Evolutionary conservation across 2,113 vertebrate species (phyloP), one percentile per base, ranked within the genome.

Genomic region (Acinonyx jubatus): DNA sequence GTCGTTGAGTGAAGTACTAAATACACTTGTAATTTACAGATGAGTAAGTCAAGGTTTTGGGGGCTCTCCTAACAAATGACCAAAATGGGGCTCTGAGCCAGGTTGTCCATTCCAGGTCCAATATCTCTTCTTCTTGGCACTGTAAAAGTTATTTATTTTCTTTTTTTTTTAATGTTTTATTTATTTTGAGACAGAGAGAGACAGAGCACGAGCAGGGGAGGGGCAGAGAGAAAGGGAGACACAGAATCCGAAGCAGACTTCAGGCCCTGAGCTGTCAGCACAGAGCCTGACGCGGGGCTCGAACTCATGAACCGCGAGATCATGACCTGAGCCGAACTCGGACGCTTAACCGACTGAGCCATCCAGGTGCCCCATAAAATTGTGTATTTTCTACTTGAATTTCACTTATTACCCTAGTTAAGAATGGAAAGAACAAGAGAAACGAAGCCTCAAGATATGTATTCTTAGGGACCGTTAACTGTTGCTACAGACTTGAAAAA

Each of bases 391-490:
- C 31, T 84, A 2, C 33, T 76, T 55, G 57, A 41, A 25, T 45
- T 94, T 95, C 33, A 88, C 29, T 88, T 91, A 82, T 81, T 50
- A 71, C 31, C 41, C 27, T 93, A 41, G n/a, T 63, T 96, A 89
- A 79, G 69, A 96, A 66, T 14, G 16, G 29, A 68, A 82, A 15
- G 80, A 68, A 74, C 21, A 82, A 95, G 29, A 92, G 25, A 8
- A 25, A 19, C 19, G 69, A 83, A 81, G 4, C 5, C 36, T 21
- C 18, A 55, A 90, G 50, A 89, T 81, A 45, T 52, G 41, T 27
- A n/a, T 21, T 90, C 74, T 88, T 71, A 6, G 86, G 25, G 45
- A 94, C 27, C 5, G 69, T 50, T 79, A 86, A 69, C 41, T 66
- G 18, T 29, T 52, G 29, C 33, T 78, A 41, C 23, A 74, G 33